These are phyloP conservation scores for Drosophila phalerata DNA, from an alignment of 2,888 invertebrate species.

Conservation along the genomic window DNA sequence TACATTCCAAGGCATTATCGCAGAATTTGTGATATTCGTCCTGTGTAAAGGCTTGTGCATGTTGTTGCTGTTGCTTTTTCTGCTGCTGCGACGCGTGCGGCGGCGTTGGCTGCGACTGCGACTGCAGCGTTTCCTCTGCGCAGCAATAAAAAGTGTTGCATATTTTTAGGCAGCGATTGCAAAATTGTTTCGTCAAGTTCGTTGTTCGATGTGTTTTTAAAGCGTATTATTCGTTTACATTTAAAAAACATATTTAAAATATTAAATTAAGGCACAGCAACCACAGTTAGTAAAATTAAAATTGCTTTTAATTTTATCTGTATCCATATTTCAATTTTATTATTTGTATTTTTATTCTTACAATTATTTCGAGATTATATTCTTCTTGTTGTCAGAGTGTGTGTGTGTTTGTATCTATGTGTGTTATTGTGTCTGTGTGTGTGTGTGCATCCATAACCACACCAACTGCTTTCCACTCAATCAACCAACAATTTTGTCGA, in stretches of 20 bases:
- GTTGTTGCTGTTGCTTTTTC: slow-evolving; percentile 1
- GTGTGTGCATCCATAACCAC: slow-evolving; percentile 56
- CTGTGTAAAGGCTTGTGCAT: slow-evolving; percentile 87
- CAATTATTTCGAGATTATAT: slow-evolving; percentile 74
- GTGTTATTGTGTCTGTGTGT: slow-evolving; percentile 40
- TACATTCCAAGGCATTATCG: slow-evolving; percentile 93
- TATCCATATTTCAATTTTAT: slow-evolving; percentile 21
- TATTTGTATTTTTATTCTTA: slow-evolving; percentile 19
- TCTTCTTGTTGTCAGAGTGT: slow-evolving; percentile 35
- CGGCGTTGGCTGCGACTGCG: slow-evolving; percentile 12
- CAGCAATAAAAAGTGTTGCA: slow-evolving; percentile 45
- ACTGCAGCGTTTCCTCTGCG: slow-evolving; percentile 48
- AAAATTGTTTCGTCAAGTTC: slow-evolving; percentile 30
- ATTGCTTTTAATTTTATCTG: slow-evolving; percentile 17
- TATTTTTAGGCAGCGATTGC: slow-evolving; percentile 38
- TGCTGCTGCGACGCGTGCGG: slow-evolving; percentile 55
- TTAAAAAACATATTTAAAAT: slow-evolving; percentile 42
- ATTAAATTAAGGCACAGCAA: slow-evolving; percentile 32
- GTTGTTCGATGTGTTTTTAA: slow-evolving; percentile 25
- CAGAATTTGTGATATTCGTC: slow-evolving; percentile 93
- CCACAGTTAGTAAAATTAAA: slow-evolving; percentile 32
- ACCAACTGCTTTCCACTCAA: slow-evolving; percentile 37
- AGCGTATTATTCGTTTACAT: slow-evolving; percentile 46
- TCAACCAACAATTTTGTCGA: slow-evolving; percentile 36
- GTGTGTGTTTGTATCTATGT: slow-evolving; percentile 43